Evolutionary conservation across 2,113 vertebrate species (phyloP).

Genomic region (Propithecus coquereli): DNA sequence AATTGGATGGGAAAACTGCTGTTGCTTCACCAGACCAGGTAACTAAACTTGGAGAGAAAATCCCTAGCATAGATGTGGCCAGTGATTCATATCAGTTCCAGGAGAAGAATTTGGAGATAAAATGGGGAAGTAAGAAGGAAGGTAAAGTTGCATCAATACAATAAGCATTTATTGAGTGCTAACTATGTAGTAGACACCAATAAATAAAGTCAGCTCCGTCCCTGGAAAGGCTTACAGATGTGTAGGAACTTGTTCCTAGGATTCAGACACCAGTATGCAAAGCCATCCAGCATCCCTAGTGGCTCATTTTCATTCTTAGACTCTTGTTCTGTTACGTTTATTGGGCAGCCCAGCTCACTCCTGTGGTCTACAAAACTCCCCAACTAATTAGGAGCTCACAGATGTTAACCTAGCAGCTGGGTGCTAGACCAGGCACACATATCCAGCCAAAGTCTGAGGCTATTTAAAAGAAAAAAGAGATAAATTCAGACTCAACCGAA

Average conservation of each 20-base stretch:
- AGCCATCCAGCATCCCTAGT: not conserved
- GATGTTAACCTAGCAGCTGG: constrained; percentile 63
- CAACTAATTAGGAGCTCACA: constrained; percentile 54
- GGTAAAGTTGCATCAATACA: not conserved
- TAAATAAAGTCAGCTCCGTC: not conserved
- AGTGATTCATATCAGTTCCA: not conserved
- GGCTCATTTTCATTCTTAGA: constrained; percentile 14
- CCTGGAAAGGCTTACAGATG: not conserved
- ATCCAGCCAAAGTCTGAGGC: not conserved
- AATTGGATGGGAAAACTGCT: not conserved
- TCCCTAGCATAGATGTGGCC: not conserved
- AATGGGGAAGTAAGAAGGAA: not conserved
- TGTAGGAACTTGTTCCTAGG: not conserved
- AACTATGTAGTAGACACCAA: not conserved
- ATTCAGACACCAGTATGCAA: constrained; percentile 18
- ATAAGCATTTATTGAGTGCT: not conserved
- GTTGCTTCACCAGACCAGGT: not conserved
- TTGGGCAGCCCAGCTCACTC: not conserved
- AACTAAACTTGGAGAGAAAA: constrained; percentile 8
- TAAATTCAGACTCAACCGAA: constrained; percentile 68
- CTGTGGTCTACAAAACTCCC: not conserved
- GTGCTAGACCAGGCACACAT: not conserved
- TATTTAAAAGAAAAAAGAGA: constrained; percentile 64
- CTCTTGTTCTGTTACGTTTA: not conserved
- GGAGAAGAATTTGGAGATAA: not conserved